phyloP scores from a whole-genome alignment of 53 echinoderm and acorn worm genomes.

The Arbacia lixula region DNA sequence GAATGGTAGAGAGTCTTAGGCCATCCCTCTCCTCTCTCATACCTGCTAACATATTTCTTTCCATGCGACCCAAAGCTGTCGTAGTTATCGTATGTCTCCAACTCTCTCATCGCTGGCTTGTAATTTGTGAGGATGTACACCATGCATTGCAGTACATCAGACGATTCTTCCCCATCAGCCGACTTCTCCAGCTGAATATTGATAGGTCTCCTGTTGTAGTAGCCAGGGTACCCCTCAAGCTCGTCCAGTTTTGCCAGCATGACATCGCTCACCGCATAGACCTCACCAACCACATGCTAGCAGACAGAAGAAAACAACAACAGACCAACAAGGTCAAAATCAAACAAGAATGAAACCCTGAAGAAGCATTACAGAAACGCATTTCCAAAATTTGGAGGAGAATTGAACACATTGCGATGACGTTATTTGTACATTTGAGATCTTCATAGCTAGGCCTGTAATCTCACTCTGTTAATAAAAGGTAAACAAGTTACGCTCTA shows the following conservation, averaged over 20 bases:
- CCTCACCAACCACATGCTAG: slow-evolving; percentile 54
- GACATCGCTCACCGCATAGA: slow-evolving; percentile 49
- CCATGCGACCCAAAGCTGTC: slow-evolving; percentile 56
- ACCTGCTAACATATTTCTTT: slow-evolving; percentile 41
- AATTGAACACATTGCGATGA: too few relatives aligned
- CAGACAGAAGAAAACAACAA: neutral
- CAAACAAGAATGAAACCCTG: too few relatives aligned
- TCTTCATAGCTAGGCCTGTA: too few relatives aligned
- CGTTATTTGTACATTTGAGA: too few relatives aligned
- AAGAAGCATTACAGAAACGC: too few relatives aligned
- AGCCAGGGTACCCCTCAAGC: slow-evolving; percentile 41
- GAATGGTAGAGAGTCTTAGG: too few relatives aligned
- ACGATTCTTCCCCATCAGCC: neutral
- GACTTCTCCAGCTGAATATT: slow-evolving; percentile 10
- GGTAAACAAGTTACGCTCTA: too few relatives aligned
- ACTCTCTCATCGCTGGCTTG: slow-evolving; percentile 40
- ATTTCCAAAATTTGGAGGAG: neutral
- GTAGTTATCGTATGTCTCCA: slow-evolving; percentile 40
- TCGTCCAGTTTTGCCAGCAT: slow-evolving; percentile 32
- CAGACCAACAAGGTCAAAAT: too few relatives aligned
- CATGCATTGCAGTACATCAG: slow-evolving; percentile 2
- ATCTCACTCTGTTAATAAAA: too few relatives aligned
- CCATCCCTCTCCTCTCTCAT: slow-evolving; percentile 26
- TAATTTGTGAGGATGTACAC: slow-evolving; percentile 41
- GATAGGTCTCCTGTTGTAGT: slow-evolving; percentile 31